Evolutionary conservation across 2,113 vertebrate genomes (phyloP), one percentile per base, ranked within the genome.

Genomic region (Lontra canadensis): DNA sequence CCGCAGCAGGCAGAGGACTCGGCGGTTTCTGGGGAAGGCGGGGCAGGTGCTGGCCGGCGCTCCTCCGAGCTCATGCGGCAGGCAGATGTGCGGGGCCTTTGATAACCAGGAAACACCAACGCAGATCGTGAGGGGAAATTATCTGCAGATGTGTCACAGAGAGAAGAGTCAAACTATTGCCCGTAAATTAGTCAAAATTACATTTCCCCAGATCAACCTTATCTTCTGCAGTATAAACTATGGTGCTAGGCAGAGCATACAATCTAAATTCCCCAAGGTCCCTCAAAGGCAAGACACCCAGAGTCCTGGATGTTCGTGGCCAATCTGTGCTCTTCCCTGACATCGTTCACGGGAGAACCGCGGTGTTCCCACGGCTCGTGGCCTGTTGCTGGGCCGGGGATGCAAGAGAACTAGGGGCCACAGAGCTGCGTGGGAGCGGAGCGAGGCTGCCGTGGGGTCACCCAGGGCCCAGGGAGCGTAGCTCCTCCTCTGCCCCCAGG

Each of bases 371-470:
- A 42, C 3, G 0, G 34, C 15, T 76, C 39, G 34, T 5, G 6
- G 15, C 23, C 18, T 1, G 2, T 9, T 2, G 1, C 34, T 7
- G 13, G 34, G 34, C 1, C 0, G 0, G 31, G n/a, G 18, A 10
- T 2, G 0, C 17, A 6, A 31, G 2, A 9, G 52, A 3, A 0
- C 15, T 0, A 29, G 52, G 73, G 67, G 7, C 4, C 0, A 0
- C 3, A 0, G 39, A 36, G 26, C 17, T 5, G 25, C 18, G 31
- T 2, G n/a, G 59, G 44, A 20, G 36, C 61, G 8, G 34, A 17
- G 3, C 36, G 1, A 0, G 17, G 74, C 7, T n/a, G 34, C 65
- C 1, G 0, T 7, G 4, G 31, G 29, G 42, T 25, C 42, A 23
- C 9, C 3, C 31, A 2, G 11, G 11, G 18, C 8, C 36, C 69